Evolutionary conservation across 1,140 invertebrate species (phyloP).

Genomic region (Akabosia matsudoensis): DNA sequence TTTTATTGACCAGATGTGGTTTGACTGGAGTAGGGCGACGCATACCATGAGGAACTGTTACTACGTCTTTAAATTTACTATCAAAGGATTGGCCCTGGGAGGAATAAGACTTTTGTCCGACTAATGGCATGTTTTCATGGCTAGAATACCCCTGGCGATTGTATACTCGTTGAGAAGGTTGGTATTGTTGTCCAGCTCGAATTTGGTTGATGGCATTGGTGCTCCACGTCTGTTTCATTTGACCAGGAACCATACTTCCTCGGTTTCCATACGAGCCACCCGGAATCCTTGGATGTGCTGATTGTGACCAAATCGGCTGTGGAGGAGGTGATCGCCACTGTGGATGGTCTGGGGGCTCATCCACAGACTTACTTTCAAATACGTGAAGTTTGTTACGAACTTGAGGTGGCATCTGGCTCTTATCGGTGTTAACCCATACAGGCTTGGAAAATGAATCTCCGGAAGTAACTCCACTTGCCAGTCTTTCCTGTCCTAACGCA

Average conservation of each 20-base stretch:
- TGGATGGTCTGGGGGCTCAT: background rate
- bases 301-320: background rate
- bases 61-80: background rate
- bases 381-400: conserved; percentile 41
- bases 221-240: conserved; percentile 1
- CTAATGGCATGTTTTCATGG: background rate
- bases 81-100: conserved; percentile 15
- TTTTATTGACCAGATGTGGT: no score
- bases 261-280: background rate
- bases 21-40: no score
- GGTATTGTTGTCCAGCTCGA: background rate
- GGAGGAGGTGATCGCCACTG: background rate
- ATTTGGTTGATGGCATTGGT: conserved; percentile 4
- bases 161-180: background rate
- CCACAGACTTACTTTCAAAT: conserved; percentile 31
- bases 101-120: background rate
- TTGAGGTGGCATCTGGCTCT: conserved; percentile 25
- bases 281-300: background rate
- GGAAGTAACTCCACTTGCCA: background rate
- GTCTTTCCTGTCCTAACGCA: conserved; percentile 26
- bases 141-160: background rate
- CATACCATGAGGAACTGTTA: no score
- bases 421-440: conserved; percentile 35
- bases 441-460: conserved; percentile 33
- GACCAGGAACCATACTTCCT: background rate